Base-by-base conservation (phyloP, 2,888 invertebrate genomes). In the Coecobrya sp. region DNA sequence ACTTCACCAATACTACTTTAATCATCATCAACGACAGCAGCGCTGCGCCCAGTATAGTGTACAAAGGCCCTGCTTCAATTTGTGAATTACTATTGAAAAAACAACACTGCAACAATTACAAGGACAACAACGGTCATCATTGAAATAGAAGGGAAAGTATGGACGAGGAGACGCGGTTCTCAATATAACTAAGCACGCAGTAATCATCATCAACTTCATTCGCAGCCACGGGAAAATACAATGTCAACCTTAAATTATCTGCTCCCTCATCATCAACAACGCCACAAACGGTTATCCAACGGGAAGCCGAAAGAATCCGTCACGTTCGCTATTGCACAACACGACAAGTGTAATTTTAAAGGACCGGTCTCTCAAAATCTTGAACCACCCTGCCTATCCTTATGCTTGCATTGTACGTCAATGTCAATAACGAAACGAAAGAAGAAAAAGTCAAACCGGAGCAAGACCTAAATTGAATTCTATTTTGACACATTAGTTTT, bases 141-240 rank as follows among this genome's bases (percentile, higher is more conserved):
- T n/a, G 13, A n/a, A n/a, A 55, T 16, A 55, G 42, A n/a, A n/a
- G n/a, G 36, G 7, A 36, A 36, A 52, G 52, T 11, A 52, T 1
- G 16, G 10, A 52, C 11, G 13, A 52, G 52, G 16, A 11, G 52
- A 5, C 11, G 11, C 10, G n/a, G 52, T 52, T 16, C 1, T 52
- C 5, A 10, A 52, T 11, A 2, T 19, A 36, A 4, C 3, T 36
- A 36, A 36, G 59, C 22, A n/a, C n/a, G n/a, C 19, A 62, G 16
- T 22, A 62, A 62, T 62, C 22, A 62, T 19, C 59, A 62, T 52
- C 52, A 52, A 52, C n/a, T n/a, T n/a, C n/a, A n/a, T n/a, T 52
- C 4, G 52, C 16, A 52, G 3, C 52, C 11, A 2, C 52, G 11
- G 5, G 10, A 52, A 52, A 52, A 16, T 52, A 52, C 52, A 11